These are phyloP conservation scores for Serripes groenlandicus DNA, from an alignment of 2,888 invertebrate species.

Conservation along the genomic window DNA sequence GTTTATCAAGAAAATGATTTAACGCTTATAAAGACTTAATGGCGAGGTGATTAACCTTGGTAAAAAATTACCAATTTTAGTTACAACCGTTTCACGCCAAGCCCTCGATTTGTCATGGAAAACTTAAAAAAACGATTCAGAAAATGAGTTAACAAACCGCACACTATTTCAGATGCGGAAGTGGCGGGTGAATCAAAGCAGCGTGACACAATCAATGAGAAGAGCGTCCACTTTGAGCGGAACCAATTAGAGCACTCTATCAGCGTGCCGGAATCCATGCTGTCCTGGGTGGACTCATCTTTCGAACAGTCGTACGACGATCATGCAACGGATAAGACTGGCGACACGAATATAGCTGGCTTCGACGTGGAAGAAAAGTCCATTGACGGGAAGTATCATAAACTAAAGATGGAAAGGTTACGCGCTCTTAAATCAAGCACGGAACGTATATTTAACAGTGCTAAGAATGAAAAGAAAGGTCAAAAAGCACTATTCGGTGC, in stretches of 20 bases:
- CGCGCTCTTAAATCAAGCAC: slow-evolving; percentile 29
- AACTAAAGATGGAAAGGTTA: too few species aligned
- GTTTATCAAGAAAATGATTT: too few species aligned
- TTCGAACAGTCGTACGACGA: slow-evolving; percentile 44
- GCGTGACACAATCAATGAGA: neutral
- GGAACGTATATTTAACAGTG: slow-evolving; percentile 43
- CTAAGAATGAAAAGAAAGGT: slow-evolving; percentile 30
- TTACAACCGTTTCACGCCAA: too few species aligned
- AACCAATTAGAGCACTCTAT: slow-evolving; percentile 47
- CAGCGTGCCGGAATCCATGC: slow-evolving; percentile 51
- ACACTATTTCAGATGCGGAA: neutral
- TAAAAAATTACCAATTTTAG: too few species aligned
- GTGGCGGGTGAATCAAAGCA: neutral
- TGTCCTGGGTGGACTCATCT: slow-evolving; percentile 56
- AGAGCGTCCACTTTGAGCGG: slow-evolving; percentile 37
- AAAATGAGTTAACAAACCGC: too few species aligned
- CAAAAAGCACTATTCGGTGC: slow-evolving; percentile 56
- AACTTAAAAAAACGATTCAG: too few species aligned
- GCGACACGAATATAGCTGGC: neutral
- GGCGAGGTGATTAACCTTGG: too few species aligned
- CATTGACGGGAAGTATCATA: slow-evolving; percentile 39
- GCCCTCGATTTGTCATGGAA: too few species aligned
- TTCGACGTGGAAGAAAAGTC: neutral
- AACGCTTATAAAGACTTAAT: too few species aligned
- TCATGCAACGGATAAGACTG: slow-evolving; percentile 9